Conservation (phyloP, 2,888 invertebrate genomes). For the Conus canariensis region DNA sequence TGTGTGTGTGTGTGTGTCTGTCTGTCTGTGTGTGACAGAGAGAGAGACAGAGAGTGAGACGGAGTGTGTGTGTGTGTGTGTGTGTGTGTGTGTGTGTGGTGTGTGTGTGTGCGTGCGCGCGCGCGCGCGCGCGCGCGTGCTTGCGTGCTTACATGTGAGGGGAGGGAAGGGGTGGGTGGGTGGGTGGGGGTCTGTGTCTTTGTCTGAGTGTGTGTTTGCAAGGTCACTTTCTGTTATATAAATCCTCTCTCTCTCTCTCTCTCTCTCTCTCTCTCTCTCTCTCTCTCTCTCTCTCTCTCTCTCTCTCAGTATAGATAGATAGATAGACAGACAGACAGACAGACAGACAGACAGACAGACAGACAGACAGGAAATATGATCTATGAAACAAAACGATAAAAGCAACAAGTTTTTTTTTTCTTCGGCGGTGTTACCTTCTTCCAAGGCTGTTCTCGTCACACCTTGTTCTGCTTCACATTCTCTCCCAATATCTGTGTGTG, state of each 20-base stretch:
- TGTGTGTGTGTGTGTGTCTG: not conserved
- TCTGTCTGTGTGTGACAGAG: not conserved
- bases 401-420: too few species aligned
- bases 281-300: too few species aligned
- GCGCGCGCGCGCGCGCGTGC: not conserved
- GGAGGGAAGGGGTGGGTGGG: not conserved
- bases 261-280: too few species aligned
- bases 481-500: not conserved
- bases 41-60: not conserved
- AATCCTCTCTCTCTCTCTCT: too few species aligned
- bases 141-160: not conserved
- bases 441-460: too few species aligned
- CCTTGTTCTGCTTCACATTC: too few species aligned
- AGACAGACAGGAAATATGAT: not conserved
- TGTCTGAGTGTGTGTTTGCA: not conserved
- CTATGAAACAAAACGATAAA: too few species aligned
- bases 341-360: not conserved
- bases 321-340: not conserved
- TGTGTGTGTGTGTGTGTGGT: constrained; percentile 5
- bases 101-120: not conserved
- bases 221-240: too few species aligned
- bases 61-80: not conserved
- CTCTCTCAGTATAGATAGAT: not conserved
- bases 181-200: not conserved
- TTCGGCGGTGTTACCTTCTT: too few species aligned